Evolutionary conservation across 2,797 vertebrate genomes (phyloP).

Genomic region (Ciconia nigra): DNA sequence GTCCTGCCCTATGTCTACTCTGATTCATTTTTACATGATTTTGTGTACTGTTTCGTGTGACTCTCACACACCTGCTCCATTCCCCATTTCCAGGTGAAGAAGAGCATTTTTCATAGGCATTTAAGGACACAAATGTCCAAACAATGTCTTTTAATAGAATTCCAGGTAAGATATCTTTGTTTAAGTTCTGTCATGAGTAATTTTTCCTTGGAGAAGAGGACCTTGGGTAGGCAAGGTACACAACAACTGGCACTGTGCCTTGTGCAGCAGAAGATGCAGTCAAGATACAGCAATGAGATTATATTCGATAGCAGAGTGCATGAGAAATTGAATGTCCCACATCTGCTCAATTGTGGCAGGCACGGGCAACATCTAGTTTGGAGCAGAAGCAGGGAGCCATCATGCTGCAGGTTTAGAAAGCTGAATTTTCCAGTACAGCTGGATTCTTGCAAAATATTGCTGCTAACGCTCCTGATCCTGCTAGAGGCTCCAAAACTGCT

Average conservation of each 20-base stretch:
- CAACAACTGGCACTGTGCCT: not conserved
- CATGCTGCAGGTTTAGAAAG: not conserved
- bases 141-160: not conserved
- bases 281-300: not conserved
- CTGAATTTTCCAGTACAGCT: not conserved
- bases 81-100: not conserved
- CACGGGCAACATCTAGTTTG: accelerated
- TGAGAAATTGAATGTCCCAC: not conserved
- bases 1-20: not conserved
- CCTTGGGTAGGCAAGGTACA: not conserved
- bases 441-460: not conserved
- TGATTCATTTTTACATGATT: not conserved
- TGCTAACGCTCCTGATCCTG: not conserved
- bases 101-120: not conserved
- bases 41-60: not conserved
- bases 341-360: not conserved
- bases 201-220: not conserved
- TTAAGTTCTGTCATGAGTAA: not conserved
- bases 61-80: not conserved
- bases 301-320: too few species aligned
- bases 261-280: not conserved
- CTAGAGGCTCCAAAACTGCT: not conserved
- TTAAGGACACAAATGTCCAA: not conserved
- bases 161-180: not conserved
- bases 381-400: not conserved